These are phyloP conservation scores for Amia ocellicauda DNA, from an alignment of 2,113 vertebrate species.

Conservation along the genomic window DNA sequence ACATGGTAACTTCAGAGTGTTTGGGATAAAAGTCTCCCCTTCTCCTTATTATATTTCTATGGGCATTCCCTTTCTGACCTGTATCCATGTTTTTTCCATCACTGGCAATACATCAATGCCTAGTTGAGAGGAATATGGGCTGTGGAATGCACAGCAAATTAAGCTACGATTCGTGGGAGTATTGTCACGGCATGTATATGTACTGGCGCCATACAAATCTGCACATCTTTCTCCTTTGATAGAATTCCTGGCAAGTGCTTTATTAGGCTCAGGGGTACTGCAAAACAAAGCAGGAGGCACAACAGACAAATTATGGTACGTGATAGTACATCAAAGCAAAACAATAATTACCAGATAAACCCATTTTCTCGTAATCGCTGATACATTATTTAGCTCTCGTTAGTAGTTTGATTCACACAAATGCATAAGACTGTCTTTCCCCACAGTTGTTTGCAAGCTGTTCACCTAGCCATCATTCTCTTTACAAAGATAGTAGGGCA, in stretches of 20 bases:
- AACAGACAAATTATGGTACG: not conserved
- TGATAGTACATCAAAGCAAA: not conserved
- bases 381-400: constrained; percentile 1
- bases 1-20: too few relatives aligned
- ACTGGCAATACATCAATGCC: constrained; percentile 19
- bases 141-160: not conserved
- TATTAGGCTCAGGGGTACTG: constrained; percentile 2
- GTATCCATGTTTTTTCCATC: constrained; percentile 1
- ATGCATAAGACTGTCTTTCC: not conserved
- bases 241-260: not conserved
- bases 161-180: not conserved
- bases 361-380: not conserved
- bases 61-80: constrained; percentile 5
- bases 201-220: too few relatives aligned
- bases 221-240: not conserved
- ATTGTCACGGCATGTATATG: not conserved
- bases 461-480: too few relatives aligned
- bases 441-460: constrained; percentile 15
- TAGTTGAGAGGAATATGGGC: constrained; percentile 7
- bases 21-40: too few relatives aligned
- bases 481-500: too few relatives aligned
- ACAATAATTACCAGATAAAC: not conserved
- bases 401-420: not conserved
- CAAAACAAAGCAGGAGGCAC: not conserved
- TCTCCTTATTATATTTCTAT: too few relatives aligned